Evolutionary conservation across 2,113 vertebrate species (phyloP), one percentile per base, ranked within the genome.

Genomic region (Oreochromis aureus): DNA sequence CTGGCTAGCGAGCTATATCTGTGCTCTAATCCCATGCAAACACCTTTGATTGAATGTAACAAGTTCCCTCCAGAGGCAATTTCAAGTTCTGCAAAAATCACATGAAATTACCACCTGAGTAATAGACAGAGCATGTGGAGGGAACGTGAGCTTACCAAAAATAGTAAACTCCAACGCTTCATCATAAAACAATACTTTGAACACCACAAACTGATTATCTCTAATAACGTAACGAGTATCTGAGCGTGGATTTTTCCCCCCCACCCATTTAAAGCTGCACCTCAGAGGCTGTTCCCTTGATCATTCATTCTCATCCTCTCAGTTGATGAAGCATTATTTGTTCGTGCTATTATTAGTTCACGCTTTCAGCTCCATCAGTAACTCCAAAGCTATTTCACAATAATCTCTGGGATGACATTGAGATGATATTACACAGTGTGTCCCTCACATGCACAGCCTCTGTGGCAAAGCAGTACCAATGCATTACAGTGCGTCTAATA

Each of bases 331-430:
- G 87, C 80, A 76, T 89, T 91, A 91, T 94, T 93, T 92, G 79
- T 83, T 87, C 63, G 7, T 48, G 87, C 89, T 93, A 89, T 93
- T 93, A 94, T 94, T 93, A 90, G 90, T 90, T 84, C 89, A 87
- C 46, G 32, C 79, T 89, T 89, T 91, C 27, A 48, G 83, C 91
- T 86, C 91, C 87, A 94, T 91, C 92, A 86, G 66, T 76, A 73
- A 84, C 89, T 88, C 81, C 55, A 41, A 66, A 91, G 89, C 91
- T 79, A 82, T 93, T 90, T 91, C 90, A 63, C 34, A 46, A 91
- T 93, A 87, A 95, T 94, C 93, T 93, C 86, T 46, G 53, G 39
- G 71, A 90, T 92, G 94, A 93, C 93, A 94, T 87, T 89, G 92
- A 91, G 85, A 94, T 85, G 92, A 92, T 88, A 91, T 89, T 86